phyloP scores from a whole-genome alignment of 2,113 vertebrate genomes.

The Montifringilla adamsi region DNA sequence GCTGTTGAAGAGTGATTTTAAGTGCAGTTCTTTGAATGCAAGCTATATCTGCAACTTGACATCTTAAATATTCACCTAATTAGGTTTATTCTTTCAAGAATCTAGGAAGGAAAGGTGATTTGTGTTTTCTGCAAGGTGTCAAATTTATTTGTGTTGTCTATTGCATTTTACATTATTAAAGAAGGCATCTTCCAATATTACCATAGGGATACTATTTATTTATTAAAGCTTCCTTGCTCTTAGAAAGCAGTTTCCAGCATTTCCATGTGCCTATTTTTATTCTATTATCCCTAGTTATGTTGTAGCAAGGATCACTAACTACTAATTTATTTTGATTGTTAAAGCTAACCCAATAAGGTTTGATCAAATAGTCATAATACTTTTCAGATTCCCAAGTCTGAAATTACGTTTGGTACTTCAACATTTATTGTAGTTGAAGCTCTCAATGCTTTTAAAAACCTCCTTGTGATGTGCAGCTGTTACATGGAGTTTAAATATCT shows the following conservation, averaged over 20 bases:
- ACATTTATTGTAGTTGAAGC: background rate
- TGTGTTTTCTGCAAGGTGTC: background rate
- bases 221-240: background rate
- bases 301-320: background rate
- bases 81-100: background rate
- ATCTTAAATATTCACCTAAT: background rate
- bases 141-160: background rate
- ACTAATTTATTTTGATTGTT: background rate
- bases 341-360: background rate
- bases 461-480: background rate
- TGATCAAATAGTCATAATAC: background rate
- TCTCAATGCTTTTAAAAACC: background rate
- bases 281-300: background rate
- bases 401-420: background rate
- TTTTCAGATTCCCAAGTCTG: background rate
- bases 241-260: background rate
- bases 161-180: background rate
- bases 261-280: background rate
- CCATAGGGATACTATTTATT: background rate
- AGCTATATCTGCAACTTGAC: background rate
- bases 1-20: background rate
- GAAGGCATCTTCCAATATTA: background rate
- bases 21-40: background rate
- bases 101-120: background rate
- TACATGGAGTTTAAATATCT: background rate